phyloP scores from a whole-genome alignment of 2,888 invertebrate genomes.

The Cephonodes hylas region DNA sequence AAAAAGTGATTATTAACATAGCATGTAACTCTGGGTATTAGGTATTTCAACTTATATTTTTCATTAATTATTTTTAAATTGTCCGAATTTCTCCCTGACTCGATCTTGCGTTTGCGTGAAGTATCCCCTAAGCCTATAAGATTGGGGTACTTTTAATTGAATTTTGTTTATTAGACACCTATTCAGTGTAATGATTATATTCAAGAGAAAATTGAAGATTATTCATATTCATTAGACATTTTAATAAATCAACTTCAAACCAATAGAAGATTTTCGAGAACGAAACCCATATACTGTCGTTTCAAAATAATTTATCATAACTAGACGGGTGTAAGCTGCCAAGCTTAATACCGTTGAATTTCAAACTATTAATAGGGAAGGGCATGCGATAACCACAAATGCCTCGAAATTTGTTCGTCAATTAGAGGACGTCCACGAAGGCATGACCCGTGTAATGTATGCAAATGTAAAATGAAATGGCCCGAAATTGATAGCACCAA shows the following conservation, averaged over 20 bases:
- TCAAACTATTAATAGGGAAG: constrained; percentile 14
- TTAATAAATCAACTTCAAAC: too few relatives aligned
- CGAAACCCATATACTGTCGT: too few relatives aligned
- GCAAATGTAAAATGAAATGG: constrained; percentile 13
- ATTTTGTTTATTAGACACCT: background rate
- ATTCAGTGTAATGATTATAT: background rate
- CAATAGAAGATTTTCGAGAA: too few relatives aligned
- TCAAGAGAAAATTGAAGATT: too few relatives aligned
- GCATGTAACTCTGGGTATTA: too few relatives aligned
- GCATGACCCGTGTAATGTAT: constrained; percentile 12
- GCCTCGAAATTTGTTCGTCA: constrained; percentile 22
- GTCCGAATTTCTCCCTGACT: too few relatives aligned
- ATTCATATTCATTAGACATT: too few relatives aligned
- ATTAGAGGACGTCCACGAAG: constrained; percentile 17
- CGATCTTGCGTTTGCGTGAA: background rate
- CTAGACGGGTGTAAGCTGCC: background rate
- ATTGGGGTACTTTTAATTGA: background rate
- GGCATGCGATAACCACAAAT: constrained; percentile 18
- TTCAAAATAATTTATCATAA: background rate
- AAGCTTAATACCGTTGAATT: constrained; percentile 5
- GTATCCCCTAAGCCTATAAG: background rate
- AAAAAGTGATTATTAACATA: too few relatives aligned
- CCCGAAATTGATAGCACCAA: constrained; percentile 10
- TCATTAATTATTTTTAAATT: too few relatives aligned
- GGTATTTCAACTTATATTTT: too few relatives aligned